phyloP scores from a whole-genome alignment of 1,140 invertebrate genomes.

The Procambarus clarkii region DNA sequence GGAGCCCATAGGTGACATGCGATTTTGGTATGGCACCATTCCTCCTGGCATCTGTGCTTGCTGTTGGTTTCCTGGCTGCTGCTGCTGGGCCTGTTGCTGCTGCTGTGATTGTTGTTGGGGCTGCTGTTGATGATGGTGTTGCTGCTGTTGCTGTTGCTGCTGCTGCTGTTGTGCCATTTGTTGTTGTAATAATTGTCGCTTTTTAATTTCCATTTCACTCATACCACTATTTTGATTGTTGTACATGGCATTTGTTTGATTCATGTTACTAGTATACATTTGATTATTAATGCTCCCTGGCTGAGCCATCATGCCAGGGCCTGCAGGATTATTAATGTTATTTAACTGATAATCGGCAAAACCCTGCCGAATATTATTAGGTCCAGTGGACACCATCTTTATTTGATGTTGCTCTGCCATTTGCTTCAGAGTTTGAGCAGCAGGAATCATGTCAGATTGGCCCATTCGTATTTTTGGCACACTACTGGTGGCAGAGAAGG shows the following conservation, averaged over 20 bases:
- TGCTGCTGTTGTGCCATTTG: conserved; percentile 51
- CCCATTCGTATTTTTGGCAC: conserved; percentile 62
- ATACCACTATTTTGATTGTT: conserved; percentile 68
- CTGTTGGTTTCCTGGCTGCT: conserved; percentile 40
- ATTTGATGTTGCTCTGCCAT: conserved; percentile 97
- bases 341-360: conserved; percentile 63
- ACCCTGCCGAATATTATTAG: conserved; percentile 55
- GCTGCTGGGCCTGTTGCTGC: conserved; percentile 54
- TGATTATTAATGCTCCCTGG: conserved; percentile 56
- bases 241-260: conserved; percentile 66
- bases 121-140: conserved; percentile 58
- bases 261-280: conserved; percentile 65
- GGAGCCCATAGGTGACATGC: conserved; percentile 66
- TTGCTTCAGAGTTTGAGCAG: conserved; percentile 94
- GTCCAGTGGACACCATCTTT: conserved; percentile 77
- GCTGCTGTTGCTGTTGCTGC: conserved; percentile 52
- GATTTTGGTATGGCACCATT: conserved; percentile 55
- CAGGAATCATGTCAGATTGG: conserved; percentile 80
- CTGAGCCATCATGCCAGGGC: conserved; percentile 56
- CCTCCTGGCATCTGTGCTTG: conserved; percentile 53
- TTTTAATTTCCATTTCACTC: conserved; percentile 69
- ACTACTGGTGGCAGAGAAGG: conserved; percentile 59
- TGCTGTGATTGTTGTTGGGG: conserved; percentile 50
- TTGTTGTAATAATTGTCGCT: conserved; percentile 45
- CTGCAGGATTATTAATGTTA: conserved; percentile 59